Percentiles rank a stretch among this genome's conserved stretches.
Conservation (phyloP, 2,113 vertebrate genomes). For the Oryctolagus cuniculus region mOryCun1.1 NC_091436.1:23756501-23757000, state of each 20-base stretch:
- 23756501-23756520: too few species aligned
- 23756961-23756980: conserved; percentile 3
- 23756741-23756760: neutral
- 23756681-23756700: neutral
- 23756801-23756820: neutral
- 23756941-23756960: neutral
- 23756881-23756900: neutral
- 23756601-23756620: too few species aligned
- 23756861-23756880: neutral
- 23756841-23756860: neutral
- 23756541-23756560: too few species aligned
- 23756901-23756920: neutral
- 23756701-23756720: neutral
- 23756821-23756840: neutral
- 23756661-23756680: too few species aligned
- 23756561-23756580: too few species aligned
- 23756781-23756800: neutral
- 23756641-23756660: too few species aligned
- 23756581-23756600: too few species aligned
- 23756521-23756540: too few species aligned
- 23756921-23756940: neutral
- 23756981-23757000: neutral
- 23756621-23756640: too few species aligned
- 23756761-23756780: neutral
- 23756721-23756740: neutral